phyloP scores from a whole-genome alignment of 1,140 invertebrate genomes.

The Pollicipes pollicipes region DNA sequence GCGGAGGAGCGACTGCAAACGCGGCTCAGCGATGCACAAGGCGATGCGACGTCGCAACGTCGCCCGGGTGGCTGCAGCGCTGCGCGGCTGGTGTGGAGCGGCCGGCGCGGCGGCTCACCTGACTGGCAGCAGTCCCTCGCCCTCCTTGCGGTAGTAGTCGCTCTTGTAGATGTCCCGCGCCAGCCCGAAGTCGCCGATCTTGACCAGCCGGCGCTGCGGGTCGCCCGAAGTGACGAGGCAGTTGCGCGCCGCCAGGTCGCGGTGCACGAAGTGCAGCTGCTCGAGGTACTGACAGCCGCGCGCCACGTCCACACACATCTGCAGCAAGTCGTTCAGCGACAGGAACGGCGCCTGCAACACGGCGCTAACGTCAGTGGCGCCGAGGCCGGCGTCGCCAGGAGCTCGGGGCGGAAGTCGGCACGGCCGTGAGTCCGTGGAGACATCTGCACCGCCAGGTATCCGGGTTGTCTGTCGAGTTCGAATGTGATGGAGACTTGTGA shows the following conservation, averaged over 20 bases:
- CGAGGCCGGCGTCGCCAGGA: too few relatives aligned
- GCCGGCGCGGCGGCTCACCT: constrained; percentile 55
- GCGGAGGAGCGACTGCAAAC: too few relatives aligned
- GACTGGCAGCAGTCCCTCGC: constrained; percentile 48
- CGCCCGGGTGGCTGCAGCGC: too few relatives aligned
- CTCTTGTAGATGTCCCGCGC: constrained; percentile 83
- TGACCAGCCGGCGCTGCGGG: constrained; percentile 45
- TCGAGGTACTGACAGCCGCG: constrained; percentile 79
- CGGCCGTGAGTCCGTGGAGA: too few relatives aligned
- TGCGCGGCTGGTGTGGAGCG: constrained; percentile 84
- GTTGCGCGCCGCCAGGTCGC: constrained; percentile 71
- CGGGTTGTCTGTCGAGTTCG: too few relatives aligned
- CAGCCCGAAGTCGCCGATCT: constrained; percentile 97
- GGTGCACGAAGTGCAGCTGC: constrained; percentile 77
- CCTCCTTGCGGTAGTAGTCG: constrained; percentile 92
- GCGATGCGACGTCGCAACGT: too few relatives aligned
- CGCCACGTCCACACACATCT: constrained; percentile 87
- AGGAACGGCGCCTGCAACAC: constrained; percentile 31
- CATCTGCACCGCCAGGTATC: too few relatives aligned
- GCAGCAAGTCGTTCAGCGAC: constrained; percentile 59
- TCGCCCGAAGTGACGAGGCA: constrained; percentile 60
- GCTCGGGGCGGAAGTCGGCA: too few relatives aligned
- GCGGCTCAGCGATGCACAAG: too few relatives aligned
- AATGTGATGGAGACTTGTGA: too few relatives aligned
- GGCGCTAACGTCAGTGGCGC: too few relatives aligned